Conservation (phyloP, 2,888 invertebrate species). For the Drosophila longiperda region DNA sequence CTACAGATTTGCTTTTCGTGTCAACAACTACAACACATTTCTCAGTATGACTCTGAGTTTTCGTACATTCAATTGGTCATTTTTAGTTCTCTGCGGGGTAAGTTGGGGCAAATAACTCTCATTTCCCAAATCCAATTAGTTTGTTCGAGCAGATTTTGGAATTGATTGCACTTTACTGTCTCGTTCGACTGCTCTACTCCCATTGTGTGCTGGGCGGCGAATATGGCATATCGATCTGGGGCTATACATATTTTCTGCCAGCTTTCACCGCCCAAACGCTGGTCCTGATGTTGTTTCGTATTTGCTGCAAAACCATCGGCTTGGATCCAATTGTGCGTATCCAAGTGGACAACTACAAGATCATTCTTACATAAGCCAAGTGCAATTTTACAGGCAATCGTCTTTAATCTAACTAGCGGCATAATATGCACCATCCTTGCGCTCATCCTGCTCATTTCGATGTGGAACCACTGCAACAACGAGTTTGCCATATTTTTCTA, state of each 20-base stretch:
- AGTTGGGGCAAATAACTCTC: slow-evolving; percentile 14
- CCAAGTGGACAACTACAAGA: background rate
- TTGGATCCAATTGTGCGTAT: slow-evolving; percentile 71
- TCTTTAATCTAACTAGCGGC: slow-evolving; percentile 59
- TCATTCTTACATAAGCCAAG: background rate
- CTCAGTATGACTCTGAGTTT: slow-evolving; percentile 51
- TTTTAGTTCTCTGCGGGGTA: slow-evolving; percentile 54
- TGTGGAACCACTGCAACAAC: slow-evolving; percentile 57
- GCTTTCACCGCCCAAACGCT: slow-evolving; percentile 39
- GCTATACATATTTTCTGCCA: slow-evolving; percentile 48
- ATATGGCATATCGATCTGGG: slow-evolving; percentile 49
- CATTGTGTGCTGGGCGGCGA: slow-evolving; percentile 59
- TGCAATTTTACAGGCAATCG: slow-evolving; percentile 48
- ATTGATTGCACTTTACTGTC: slow-evolving; percentile 36
- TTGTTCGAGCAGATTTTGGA: slow-evolving; percentile 43
- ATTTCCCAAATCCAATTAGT: background rate
- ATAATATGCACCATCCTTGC: slow-evolving; percentile 26
- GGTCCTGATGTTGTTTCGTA: slow-evolving; percentile 38
- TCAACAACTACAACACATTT: slow-evolving; percentile 49
- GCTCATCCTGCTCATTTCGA: slow-evolving; percentile 32
- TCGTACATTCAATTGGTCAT: slow-evolving; percentile 56
- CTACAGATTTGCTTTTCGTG: slow-evolving; percentile 53
- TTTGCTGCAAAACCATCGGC: slow-evolving; percentile 53
- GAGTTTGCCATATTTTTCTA: slow-evolving; percentile 44
- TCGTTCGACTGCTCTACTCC: slow-evolving; percentile 32